phyloP scores from a whole-genome alignment of 2,113 vertebrate species.

The Patagioenas fasciata region DNA sequence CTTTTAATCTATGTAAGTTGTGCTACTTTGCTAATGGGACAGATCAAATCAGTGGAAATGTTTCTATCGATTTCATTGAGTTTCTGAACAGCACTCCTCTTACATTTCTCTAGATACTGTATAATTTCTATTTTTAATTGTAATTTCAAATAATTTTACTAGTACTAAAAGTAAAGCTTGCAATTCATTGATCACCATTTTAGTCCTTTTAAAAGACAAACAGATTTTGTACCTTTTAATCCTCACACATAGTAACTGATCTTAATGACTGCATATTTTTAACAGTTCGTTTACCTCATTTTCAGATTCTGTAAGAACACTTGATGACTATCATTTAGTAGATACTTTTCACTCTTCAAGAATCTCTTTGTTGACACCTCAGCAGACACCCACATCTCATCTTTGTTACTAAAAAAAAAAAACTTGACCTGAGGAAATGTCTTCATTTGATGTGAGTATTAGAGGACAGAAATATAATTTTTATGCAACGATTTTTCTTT shows the following conservation, averaged over 20 bases:
- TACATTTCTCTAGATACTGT: not conserved
- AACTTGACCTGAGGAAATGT: not conserved
- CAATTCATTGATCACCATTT: not conserved
- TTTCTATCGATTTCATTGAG: not conserved
- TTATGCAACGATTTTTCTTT: not conserved
- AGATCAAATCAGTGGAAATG: not conserved
- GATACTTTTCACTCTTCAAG: not conserved
- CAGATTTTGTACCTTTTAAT: not conserved
- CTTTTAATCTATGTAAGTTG: not conserved
- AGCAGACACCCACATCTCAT: not conserved
- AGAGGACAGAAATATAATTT: not conserved
- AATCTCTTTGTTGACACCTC: not conserved
- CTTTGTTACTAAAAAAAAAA: not conserved
- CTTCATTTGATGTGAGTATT: not conserved
- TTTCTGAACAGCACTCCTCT: not conserved
- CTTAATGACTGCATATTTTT: conserved; percentile 32
- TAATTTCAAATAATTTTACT: not conserved
- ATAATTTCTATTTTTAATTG: conserved; percentile 13
- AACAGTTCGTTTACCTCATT: conserved; percentile 39
- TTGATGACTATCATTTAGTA: conserved; percentile 6
- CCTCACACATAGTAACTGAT: not conserved
- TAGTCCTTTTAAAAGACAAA: conserved; percentile 4
- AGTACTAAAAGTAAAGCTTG: not conserved
- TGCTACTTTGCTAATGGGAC: not conserved
- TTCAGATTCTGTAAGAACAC: not conserved